These are phyloP conservation scores for Drosophila meridionalis DNA, from an alignment of 2,888 invertebrate genomes.

Conservation along the genomic window DNA sequence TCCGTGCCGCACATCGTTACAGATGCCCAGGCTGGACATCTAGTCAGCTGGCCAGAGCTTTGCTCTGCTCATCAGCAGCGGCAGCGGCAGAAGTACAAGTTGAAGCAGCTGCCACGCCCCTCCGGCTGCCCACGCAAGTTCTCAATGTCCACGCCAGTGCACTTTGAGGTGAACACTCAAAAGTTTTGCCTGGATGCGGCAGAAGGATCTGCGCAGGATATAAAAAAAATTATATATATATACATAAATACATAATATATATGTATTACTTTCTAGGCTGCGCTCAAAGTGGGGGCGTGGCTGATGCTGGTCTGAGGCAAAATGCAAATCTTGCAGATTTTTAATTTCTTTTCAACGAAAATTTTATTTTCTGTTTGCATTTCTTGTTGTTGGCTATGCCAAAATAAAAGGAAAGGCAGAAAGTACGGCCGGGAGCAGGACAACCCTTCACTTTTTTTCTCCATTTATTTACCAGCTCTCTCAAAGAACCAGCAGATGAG, in stretches of 20 bases:
- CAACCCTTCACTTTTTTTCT: slow-evolving; percentile 63
- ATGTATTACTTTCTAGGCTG: slow-evolving; percentile 52
- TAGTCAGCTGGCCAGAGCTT: neutral
- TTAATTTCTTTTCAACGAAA: slow-evolving; percentile 80
- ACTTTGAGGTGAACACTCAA: slow-evolving; percentile 78
- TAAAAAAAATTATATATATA: slow-evolving; percentile 49
- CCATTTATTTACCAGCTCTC: slow-evolving; percentile 48
- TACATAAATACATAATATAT: slow-evolving; percentile 47
- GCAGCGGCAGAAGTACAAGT: slow-evolving; percentile 10
- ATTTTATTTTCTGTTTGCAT: slow-evolving; percentile 79
- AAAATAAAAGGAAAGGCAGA: slow-evolving; percentile 16
- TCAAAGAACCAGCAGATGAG: slow-evolving; percentile 35
- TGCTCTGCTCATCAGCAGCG: slow-evolving; percentile 2
- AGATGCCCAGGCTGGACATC: slow-evolving; percentile 2
- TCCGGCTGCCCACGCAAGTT: slow-evolving; percentile 39
- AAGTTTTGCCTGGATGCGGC: slow-evolving; percentile 51
- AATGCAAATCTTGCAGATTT: slow-evolving; percentile 84
- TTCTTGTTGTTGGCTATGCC: slow-evolving; percentile 66
- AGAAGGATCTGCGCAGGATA: slow-evolving; percentile 25
- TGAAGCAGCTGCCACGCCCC: slow-evolving; percentile 27
- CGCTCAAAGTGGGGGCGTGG: neutral
- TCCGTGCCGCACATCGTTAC: slow-evolving; percentile 36
- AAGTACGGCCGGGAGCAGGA: slow-evolving; percentile 41
- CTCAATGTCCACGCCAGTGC: slow-evolving; percentile 74
- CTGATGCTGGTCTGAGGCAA: slow-evolving; percentile 54